phyloP scores from a whole-genome alignment of 2,113 vertebrate genomes.

The Promerops cafer region DNA sequence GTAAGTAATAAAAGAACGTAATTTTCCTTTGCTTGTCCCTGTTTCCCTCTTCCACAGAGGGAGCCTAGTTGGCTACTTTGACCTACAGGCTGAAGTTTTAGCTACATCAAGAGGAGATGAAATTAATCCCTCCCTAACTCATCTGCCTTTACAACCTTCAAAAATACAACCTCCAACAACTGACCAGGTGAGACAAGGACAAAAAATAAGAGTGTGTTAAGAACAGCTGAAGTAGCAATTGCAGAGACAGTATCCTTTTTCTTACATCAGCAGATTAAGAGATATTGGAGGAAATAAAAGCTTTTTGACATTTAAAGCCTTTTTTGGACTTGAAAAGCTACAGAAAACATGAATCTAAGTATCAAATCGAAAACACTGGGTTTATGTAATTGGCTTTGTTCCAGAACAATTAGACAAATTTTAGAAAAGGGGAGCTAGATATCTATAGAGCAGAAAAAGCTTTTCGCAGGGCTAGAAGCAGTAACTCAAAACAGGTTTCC shows the following conservation, averaged over 20 bases:
- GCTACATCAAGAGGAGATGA: neutral
- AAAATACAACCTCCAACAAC: neutral
- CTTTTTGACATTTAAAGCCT: neutral
- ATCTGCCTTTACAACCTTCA: neutral
- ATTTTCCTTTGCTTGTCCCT: neutral
- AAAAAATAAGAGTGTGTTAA: neutral
- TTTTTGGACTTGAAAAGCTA: neutral
- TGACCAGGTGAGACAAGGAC: conserved; percentile 7
- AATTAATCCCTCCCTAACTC: neutral
- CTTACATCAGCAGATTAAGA: conserved; percentile 17
- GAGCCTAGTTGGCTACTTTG: neutral
- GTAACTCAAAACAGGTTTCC: neutral
- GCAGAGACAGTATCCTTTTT: neutral
- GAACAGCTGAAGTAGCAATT: conserved; percentile 26
- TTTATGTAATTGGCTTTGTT: neutral
- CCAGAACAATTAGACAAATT: neutral
- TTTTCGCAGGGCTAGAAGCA: neutral
- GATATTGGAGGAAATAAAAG: conserved; percentile 10
- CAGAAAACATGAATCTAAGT: neutral
- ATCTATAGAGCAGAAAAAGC: neutral
- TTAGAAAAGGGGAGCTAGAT: neutral
- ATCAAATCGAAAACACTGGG: neutral
- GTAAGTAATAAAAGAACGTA: neutral
- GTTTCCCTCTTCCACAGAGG: neutral
- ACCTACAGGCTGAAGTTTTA: neutral